Evolutionary conservation across 2,113 vertebrate genomes (phyloP).

Genomic region (Salvator merianae): DNA sequence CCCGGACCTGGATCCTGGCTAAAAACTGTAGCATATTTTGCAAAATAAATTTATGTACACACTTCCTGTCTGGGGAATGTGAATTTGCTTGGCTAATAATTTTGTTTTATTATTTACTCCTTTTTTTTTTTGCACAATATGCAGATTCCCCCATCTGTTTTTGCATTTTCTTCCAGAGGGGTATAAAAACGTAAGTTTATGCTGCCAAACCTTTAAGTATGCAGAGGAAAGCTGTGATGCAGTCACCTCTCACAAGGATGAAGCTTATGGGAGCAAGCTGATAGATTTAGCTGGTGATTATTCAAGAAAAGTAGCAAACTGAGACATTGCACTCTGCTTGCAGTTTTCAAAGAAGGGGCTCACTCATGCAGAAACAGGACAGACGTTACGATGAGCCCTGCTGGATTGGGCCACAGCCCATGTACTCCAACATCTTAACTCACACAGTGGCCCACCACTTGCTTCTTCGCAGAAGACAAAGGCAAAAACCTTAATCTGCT

Average conservation of each 20-base stretch:
- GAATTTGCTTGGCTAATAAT: constrained; percentile 8
- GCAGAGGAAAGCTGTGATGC: not conserved
- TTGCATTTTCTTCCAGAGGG: not conserved
- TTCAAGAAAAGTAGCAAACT: not conserved
- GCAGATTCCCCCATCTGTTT: constrained; percentile 1
- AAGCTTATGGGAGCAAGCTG: not conserved
- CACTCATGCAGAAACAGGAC: constrained; percentile 27
- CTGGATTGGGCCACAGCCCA: not conserved
- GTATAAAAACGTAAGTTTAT: constrained; percentile 5
- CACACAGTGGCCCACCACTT: too few species aligned
- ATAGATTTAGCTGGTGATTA: constrained; percentile 2
- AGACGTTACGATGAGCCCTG: constrained; percentile 11
- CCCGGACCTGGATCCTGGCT: not conserved
- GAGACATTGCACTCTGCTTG: constrained; percentile 16
- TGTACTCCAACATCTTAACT: too few species aligned
- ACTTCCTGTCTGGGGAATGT: not conserved
- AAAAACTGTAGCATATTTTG: not conserved
- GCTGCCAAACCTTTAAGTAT: not conserved
- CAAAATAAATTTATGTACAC: not conserved
- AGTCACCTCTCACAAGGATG: not conserved
- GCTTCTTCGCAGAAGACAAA: too few species aligned
- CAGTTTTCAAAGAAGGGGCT: constrained; percentile 19
- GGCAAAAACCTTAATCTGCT: too few species aligned
- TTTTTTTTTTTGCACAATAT: not conserved
- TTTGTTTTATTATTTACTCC: not conserved